phyloP scores from a whole-genome alignment of 2,113 vertebrate species.

The Sula dactylatra region DNA sequence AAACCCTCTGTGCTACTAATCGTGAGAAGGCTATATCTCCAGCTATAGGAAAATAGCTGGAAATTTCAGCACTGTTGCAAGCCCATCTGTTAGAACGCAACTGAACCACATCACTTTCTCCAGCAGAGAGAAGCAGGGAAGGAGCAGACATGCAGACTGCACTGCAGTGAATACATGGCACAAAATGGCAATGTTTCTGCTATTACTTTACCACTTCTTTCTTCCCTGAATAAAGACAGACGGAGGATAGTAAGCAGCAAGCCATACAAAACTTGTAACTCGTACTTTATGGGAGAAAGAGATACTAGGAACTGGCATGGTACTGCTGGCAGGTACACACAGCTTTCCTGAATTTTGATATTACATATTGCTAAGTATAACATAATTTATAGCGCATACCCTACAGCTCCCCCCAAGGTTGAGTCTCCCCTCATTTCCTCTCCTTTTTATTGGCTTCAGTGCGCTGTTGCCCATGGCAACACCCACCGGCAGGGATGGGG shows the following conservation, averaged over 20 bases:
- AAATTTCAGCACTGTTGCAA: not conserved
- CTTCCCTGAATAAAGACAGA: constrained; percentile 38
- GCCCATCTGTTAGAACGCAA: not conserved
- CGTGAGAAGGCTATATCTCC: no score
- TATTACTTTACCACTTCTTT: constrained; percentile 1
- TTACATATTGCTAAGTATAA: constrained; percentile 58
- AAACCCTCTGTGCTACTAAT: not conserved
- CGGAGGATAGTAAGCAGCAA: not conserved
- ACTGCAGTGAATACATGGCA: not conserved
- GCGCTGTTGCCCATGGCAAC: constrained; percentile 80
- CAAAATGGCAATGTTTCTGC: not conserved
- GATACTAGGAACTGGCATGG: not conserved
- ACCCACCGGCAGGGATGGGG: constrained; percentile 67
- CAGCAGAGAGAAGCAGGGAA: constrained; percentile 13
- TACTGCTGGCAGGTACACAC: not conserved
- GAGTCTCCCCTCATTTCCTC: constrained; percentile 71
- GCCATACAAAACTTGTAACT: not conserved
- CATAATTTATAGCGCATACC: constrained; percentile 73
- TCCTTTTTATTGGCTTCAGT: constrained; percentile 76
- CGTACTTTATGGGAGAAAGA: constrained; percentile 1
- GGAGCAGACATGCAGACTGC: not conserved
- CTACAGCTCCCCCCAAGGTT: constrained; percentile 69
- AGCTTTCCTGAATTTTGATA: constrained; percentile 45
- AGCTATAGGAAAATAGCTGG: not conserved
- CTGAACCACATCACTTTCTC: not conserved